Percentiles rank a stretch among this genome's conserved stretches.
Conservation (phyloP, 1,140 invertebrate genomes). For the Caerostris extrusa region DNA sequence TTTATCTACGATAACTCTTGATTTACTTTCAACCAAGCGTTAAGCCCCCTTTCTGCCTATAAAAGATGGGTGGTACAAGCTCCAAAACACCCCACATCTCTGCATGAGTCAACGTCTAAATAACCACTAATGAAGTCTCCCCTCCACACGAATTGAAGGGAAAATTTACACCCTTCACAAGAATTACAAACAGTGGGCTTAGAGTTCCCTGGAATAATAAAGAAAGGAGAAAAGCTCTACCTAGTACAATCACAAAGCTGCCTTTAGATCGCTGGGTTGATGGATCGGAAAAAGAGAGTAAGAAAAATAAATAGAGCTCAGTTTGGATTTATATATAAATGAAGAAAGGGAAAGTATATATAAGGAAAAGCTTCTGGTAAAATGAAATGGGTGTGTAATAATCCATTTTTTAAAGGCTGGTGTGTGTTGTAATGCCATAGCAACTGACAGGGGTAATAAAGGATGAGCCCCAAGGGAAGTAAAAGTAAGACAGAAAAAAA, state of each 20-base stretch:
- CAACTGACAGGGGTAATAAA: constrained; percentile 24
- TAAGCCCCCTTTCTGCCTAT: neutral
- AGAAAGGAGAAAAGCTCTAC: neutral
- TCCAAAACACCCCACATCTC: constrained; percentile 21
- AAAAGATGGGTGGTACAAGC: neutral
- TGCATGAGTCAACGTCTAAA: constrained; percentile 42
- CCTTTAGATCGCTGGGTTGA: neutral
- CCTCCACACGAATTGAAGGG: neutral
- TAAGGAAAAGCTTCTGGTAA: constrained; percentile 27
- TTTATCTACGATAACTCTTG: neutral
- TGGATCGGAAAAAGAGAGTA: constrained; percentile 1
- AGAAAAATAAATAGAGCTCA: constrained; percentile 8
- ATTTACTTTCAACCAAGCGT: neutral
- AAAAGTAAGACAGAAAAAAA: too few species aligned
- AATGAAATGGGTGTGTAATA: constrained; percentile 39
- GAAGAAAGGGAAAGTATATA: neutral
- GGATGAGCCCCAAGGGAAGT: neutral
- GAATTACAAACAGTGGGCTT: neutral
- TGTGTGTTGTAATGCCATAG: constrained; percentile 43
- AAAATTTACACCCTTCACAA: neutral
- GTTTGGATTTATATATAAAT: constrained; percentile 40
- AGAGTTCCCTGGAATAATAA: neutral
- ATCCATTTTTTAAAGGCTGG: constrained; percentile 28
- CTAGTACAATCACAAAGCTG: neutral
- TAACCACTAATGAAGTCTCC: constrained; percentile 54